Base-by-base conservation (phyloP, 2,113 vertebrate genomes). In the Tragelaphus strepsiceros region DNA sequence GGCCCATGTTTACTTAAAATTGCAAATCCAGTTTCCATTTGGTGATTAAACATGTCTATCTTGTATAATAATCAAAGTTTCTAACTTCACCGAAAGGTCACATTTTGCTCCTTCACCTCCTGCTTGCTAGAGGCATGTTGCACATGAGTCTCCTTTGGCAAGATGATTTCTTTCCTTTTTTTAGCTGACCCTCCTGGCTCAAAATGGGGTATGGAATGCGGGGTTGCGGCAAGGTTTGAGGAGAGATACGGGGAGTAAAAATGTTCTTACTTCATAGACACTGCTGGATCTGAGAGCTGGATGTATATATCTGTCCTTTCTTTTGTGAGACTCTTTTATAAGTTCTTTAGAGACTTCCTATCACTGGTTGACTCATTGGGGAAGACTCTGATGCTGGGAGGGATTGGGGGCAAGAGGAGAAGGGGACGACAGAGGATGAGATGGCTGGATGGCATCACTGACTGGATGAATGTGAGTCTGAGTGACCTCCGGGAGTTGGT, bases 211-310 rank as follows among this genome's bases (percentile, higher is more conserved):
- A 13, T 71, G 14, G 22, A 56, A 13, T 24, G 51, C 10, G 7
- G 46, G 12, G 16, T 10, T 35, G 21, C 15, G 15, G 19, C n/a
- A 67, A 22, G 22, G 3, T 0, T 0, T 28, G 9, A 85, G 7
- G 26, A 43, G 49, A 15, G 28, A 28, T 24, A 43, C 91, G 54
- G 9, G 15, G 12, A 77, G 5, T 11, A 53, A 54, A 62, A 26
- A 62, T 81, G 0, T 59, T 85, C 30, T 93, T 93, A 3, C 30
- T 11, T 85, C 24, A 4, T 1, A 30, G 21, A 24, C 3, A 43
- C 4, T 8, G 7, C 10, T 49, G 22, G 87, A 4, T 88, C 71
- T 32, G 15, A 86, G 56, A 59, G 16, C 32, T 5, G 19, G 3
- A 9, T 21, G 15, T 32, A 53, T 32, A 46, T 58, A 32, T 71